Conservation (phyloP, 1,140 invertebrate genomes). For the Portunus trituberculatus region DNA sequence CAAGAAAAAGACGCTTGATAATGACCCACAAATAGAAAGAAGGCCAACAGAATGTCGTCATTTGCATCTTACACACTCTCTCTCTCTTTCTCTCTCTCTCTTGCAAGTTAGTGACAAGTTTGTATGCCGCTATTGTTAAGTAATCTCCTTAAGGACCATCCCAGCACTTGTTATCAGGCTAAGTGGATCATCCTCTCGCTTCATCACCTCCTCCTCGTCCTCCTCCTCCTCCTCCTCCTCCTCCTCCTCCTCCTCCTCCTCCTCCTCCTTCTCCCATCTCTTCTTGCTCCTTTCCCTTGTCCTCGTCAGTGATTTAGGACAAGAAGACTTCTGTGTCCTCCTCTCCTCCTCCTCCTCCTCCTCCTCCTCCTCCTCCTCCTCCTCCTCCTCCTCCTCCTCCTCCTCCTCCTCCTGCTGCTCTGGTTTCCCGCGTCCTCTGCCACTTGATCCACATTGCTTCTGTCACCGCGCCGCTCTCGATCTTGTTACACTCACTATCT, state of each 20-base stretch:
- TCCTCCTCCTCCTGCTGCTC: neutral
- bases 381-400: neutral
- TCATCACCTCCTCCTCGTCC: neutral
- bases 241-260: neutral
- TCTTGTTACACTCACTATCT: neutral
- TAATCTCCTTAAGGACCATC: neutral
- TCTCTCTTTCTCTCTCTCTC: no score
- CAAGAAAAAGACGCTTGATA: no score
- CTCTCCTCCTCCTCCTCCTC: no score
- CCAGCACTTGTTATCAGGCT: neutral
- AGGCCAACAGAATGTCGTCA: no score
- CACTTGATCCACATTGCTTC: neutral
- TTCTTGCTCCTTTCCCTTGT: neutral
- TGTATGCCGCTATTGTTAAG: no score
- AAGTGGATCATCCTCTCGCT: neutral
- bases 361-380: neutral
- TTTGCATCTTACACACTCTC: no score
- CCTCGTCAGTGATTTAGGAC: no score
- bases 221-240: neutral
- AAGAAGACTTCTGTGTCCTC: no score
- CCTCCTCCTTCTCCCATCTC: neutral
- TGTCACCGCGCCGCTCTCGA: neutral
- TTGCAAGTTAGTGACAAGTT: no score
- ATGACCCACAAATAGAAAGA: no score
- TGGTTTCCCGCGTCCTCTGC: neutral